Conservation (phyloP, 2,888 invertebrate species). For the Papilio elwesi region DNA sequence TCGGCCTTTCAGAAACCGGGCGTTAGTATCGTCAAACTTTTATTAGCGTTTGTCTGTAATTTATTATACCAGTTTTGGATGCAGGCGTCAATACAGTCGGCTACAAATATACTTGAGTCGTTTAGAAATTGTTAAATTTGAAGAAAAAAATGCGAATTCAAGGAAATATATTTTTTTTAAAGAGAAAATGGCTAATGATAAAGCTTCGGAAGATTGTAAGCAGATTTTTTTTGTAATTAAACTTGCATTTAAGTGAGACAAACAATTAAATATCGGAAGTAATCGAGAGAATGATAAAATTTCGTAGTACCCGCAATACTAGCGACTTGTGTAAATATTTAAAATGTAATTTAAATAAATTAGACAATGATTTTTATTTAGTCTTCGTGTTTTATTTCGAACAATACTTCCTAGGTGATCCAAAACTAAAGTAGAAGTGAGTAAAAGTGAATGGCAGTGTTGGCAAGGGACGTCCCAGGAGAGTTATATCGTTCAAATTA, state of each 20-base stretch:
- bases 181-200: neutral
- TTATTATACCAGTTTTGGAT: too few relatives aligned
- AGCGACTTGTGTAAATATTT: slow-evolving; percentile 77
- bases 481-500: too few relatives aligned
- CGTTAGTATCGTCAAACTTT: too few relatives aligned
- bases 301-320: slow-evolving; percentile 54
- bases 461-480: too few relatives aligned
- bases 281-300: slow-evolving; percentile 47
- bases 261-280: neutral
- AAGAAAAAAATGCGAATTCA: too few relatives aligned
- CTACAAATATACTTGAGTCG: too few relatives aligned
- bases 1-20: too few relatives aligned
- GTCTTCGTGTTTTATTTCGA: slow-evolving; percentile 50
- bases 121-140: too few relatives aligned
- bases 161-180: neutral
- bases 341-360: slow-evolving; percentile 70
- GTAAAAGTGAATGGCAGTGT: too few relatives aligned
- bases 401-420: neutral
- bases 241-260: slow-evolving; percentile 45
- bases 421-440: neutral
- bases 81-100: too few relatives aligned
- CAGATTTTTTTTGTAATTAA: slow-evolving; percentile 2
- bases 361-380: slow-evolving; percentile 73
- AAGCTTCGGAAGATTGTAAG: too few relatives aligned
- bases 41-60: too few relatives aligned